Base-by-base conservation (phyloP, 2,797 vertebrate species). In the Bryconaethiops microstoma region DNA sequence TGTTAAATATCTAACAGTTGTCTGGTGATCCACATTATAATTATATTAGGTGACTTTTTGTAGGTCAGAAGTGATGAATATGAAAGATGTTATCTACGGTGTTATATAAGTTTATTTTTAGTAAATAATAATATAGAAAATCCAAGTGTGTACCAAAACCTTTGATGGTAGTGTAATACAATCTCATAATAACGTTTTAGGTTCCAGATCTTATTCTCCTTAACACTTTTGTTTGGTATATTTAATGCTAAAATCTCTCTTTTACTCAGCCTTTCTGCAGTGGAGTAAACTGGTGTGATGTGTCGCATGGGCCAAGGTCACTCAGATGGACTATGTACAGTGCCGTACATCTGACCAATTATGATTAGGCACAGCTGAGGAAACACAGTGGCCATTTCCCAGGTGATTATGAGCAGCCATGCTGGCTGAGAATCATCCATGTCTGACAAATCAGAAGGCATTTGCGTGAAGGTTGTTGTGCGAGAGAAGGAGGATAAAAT, bases 391-490 rank as follows among this genome's bases (percentile, higher is more conserved):
- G 57, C 40, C 39, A 9, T 72, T 74, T 79, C 69, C 73, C 70
- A 77, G 71, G 52, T 76, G 80, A 82, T 79, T 80, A 73, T 57
- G 50, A 76, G 74, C 54, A 69, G 60, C 21, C 19, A 29, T 73
- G 62, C 75, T 64, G 62, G 45, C 60, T 73, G 29, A 21, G 59
- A 82, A 79, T 79, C 82, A 80, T 42, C 80, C 83, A 83, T 85
- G 80, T 85, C 83, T 82, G 77, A 82, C 79, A 80, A 76, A 80
- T 78, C 68, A 60, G 23, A 71, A 81, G 55, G 45, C n/a, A n/a
- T 72, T 71, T 69, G 74, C 72, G 65, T 76, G 75, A 85, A 85
- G 75, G 79, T 57, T 72, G 74, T 75, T 76, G 16, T 81, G 7
- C 68, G 21, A 50, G 54, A 77, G 1, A 55, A n/a, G 13, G 16